Percentiles rank a stretch among this genome's conserved stretches.
Conservation (phyloP, 1,140 invertebrate genomes). For the Magallana angulata region DNA sequence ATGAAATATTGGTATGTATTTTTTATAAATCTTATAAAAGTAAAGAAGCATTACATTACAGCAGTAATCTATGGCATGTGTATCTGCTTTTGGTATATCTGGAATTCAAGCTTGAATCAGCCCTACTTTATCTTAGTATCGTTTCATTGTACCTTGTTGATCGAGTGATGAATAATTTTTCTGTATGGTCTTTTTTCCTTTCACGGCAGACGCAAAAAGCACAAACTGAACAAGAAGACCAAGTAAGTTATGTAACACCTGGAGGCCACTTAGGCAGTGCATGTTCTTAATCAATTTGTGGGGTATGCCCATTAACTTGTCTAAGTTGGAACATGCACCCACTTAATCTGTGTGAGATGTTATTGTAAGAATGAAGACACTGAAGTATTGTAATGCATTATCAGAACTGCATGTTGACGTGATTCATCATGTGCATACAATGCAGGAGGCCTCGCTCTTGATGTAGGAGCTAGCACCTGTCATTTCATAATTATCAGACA, state of each 20-base stretch:
- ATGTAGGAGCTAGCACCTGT: constrained; percentile 11
- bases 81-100: constrained; percentile 7
- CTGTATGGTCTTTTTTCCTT: background rate
- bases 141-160: too few relatives aligned
- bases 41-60: background rate
- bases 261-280: background rate
- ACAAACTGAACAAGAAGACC: background rate
- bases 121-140: background rate
- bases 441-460: constrained; percentile 18
- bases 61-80: background rate
- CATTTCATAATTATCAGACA: constrained; percentile 28
- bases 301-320: background rate
- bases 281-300: background rate
- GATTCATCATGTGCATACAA: background rate
- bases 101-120: background rate
- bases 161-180: background rate
- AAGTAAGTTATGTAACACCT: background rate
- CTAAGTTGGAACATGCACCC: background rate
- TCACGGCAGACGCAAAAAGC: constrained; percentile 23
- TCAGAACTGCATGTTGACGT: background rate
- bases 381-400: constrained; percentile 10
- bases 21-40: background rate
- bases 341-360: background rate
- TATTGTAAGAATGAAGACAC: background rate
- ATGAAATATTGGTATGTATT: background rate